phyloP scores from a whole-genome alignment of 2,113 vertebrate species.

The Dromaius novaehollandiae region DNA sequence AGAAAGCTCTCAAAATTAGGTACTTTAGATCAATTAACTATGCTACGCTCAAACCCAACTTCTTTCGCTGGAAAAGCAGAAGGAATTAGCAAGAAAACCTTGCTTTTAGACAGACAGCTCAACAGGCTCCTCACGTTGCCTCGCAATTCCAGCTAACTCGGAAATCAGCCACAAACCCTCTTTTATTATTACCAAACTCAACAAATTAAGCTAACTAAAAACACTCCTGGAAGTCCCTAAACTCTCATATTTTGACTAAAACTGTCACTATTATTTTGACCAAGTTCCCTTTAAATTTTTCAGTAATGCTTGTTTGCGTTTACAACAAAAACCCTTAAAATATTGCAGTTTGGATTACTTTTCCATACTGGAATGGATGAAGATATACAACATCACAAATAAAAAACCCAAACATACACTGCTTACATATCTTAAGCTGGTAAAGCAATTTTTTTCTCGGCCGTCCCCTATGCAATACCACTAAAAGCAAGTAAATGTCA shows the following conservation, averaged over 20 bases:
- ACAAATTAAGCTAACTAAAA: background rate
- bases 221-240: background rate
- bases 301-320: background rate
- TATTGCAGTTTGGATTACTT: background rate
- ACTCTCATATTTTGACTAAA: background rate
- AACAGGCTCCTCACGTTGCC: background rate
- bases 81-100: background rate
- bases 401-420: background rate
- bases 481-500: background rate
- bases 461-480: background rate
- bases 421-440: background rate
- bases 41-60: background rate
- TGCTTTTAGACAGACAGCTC: background rate
- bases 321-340: background rate
- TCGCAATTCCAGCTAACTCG: background rate
- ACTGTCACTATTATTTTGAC: background rate
- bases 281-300: slow-evolving; percentile 16
- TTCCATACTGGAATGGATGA: background rate
- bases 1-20: background rate
- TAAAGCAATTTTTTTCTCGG: background rate
- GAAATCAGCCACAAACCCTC: background rate
- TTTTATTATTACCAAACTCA: background rate
- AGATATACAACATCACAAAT: background rate
- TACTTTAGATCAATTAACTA: background rate
- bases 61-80: background rate